Percentiles rank a stretch among this genome's conserved stretches.
Evolutionary conservation across 2,797 vertebrate species (phyloP).

Genomic region (Iguana delicatissima): DNA sequence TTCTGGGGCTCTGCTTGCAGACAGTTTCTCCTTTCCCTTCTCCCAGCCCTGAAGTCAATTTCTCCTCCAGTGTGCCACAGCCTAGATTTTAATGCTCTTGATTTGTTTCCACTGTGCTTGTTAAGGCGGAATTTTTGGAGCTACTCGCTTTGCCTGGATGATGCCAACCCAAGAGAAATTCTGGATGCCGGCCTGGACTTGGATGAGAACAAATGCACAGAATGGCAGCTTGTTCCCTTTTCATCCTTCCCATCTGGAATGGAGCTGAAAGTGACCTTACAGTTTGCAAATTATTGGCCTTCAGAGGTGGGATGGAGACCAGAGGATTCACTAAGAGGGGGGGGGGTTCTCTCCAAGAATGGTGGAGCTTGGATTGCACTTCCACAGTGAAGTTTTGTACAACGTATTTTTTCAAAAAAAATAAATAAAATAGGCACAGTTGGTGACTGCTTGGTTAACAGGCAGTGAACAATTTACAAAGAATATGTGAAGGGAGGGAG

Average conservation of each 20-base stretch:
- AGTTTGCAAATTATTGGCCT: neutral
- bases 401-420: neutral
- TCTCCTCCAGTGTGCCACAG: neutral
- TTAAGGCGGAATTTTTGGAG: neutral
- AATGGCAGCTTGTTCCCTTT: neutral
- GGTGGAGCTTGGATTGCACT: rapidly evolving
- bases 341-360: neutral
- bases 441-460: neutral
- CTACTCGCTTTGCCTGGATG: rapidly evolving
- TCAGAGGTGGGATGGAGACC: neutral
- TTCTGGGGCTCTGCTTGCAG: neutral
- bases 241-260: neutral
- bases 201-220: slow-evolving; percentile 1
- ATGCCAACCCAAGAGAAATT: slow-evolving; percentile 6
- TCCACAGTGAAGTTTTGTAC: neutral
- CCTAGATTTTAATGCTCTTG: slow-evolving; percentile 12
- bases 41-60: slow-evolving; percentile 56
- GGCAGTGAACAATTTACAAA: neutral
- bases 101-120: slow-evolving; percentile 34
- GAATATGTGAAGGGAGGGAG: neutral
- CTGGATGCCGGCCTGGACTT: neutral
- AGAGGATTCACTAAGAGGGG: neutral
- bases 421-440: neutral
- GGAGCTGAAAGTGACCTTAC: slow-evolving; percentile 39
- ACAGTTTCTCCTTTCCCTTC: slow-evolving; percentile 54